Conservation (phyloP, 2,797 vertebrate genomes). For the Luscinia luscinia region DNA sequence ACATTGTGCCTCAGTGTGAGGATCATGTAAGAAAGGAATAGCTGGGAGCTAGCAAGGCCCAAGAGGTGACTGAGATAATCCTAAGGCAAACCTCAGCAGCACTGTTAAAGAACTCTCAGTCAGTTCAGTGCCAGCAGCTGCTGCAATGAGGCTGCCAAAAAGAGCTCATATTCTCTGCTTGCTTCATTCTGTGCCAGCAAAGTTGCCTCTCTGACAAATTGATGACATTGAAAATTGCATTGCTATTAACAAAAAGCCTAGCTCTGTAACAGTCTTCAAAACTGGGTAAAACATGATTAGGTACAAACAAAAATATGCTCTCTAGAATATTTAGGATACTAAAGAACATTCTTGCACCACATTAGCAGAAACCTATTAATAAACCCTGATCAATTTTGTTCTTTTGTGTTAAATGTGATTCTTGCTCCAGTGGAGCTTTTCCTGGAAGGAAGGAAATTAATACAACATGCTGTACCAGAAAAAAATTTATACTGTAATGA, state of each 20-base stretch:
- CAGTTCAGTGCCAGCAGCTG: background rate
- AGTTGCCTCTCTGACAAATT: background rate
- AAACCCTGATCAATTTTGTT: slow-evolving; percentile 47
- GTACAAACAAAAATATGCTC: background rate
- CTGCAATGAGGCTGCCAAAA: background rate
- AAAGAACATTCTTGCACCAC: background rate
- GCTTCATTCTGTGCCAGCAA: background rate
- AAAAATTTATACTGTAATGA: background rate
- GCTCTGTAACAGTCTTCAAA: background rate
- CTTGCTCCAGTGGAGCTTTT: slow-evolving; percentile 44
- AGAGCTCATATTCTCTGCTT: background rate
- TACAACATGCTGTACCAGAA: background rate
- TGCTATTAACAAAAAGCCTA: background rate
- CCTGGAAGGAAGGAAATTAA: slow-evolving; percentile 20
- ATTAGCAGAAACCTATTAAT: slow-evolving; percentile 23
- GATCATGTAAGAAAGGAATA: background rate
- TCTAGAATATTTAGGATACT: background rate
- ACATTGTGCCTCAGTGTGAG: background rate
- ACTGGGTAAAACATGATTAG: background rate
- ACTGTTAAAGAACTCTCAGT: background rate
- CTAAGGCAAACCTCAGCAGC: background rate
- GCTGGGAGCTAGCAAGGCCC: background rate
- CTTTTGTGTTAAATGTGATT: slow-evolving; percentile 6
- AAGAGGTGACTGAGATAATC: background rate
- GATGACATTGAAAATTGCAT: background rate